These are phyloP conservation scores for Anarhynchus alexandrinus DNA, from an alignment of 2,113 vertebrate species.

Conservation along the genomic window DNA sequence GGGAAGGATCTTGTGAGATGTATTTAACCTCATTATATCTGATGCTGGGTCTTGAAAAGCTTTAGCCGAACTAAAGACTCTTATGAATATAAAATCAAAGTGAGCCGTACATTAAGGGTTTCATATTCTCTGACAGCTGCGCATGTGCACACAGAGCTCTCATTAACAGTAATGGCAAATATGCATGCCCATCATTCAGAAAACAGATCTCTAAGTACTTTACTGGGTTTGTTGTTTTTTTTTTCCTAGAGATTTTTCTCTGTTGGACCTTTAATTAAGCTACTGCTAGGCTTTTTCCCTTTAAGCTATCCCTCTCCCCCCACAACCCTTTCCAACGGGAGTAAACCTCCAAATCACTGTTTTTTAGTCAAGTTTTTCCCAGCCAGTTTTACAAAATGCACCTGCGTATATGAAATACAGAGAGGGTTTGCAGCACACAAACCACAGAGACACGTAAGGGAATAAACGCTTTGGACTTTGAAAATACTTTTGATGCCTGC, in stretches of 20 bases:
- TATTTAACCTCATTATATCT: slow-evolving; percentile 55
- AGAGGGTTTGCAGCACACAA: background rate
- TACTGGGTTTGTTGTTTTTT: background rate
- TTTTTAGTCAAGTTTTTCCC: slow-evolving; percentile 58
- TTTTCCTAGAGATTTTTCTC: slow-evolving; percentile 62
- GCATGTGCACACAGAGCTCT: slow-evolving; percentile 34
- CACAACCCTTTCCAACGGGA: background rate
- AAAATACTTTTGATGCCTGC: slow-evolving; percentile 13
- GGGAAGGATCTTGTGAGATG: slow-evolving; percentile 39
- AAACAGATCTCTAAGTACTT: slow-evolving; percentile 59
- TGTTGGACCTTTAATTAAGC: slow-evolving; percentile 75
- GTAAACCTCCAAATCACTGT: slow-evolving; percentile 19
- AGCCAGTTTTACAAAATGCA: slow-evolving; percentile 38
- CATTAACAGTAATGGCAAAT: slow-evolving; percentile 34
- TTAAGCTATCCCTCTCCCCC: slow-evolving; percentile 33
- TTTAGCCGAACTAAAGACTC: slow-evolving; percentile 68
- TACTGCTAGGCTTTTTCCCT: slow-evolving; percentile 53
- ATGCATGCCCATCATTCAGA: slow-evolving; percentile 4
- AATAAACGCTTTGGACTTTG: slow-evolving; percentile 22
- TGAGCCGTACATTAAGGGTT: slow-evolving; percentile 48
- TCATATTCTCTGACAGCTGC: slow-evolving; percentile 40
- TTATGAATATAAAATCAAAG: slow-evolving; percentile 68
- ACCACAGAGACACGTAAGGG: background rate
- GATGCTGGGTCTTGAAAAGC: slow-evolving; percentile 52
- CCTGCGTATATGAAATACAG: slow-evolving; percentile 37